Evolutionary conservation across 2,113 vertebrate genomes (phyloP).

Genomic region (Ictalurus punctatus): DNA sequence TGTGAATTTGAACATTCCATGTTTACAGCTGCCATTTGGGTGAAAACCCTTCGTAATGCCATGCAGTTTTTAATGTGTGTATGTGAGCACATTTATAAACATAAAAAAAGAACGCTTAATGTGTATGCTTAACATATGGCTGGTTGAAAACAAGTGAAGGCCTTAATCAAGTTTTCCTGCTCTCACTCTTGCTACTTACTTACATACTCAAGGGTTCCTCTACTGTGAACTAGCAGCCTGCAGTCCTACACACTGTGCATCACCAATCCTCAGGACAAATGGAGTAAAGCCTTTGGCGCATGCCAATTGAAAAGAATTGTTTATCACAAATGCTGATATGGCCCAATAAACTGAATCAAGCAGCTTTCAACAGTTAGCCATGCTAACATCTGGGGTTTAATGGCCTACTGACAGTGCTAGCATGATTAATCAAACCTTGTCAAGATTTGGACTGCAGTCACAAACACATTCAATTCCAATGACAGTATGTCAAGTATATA

Average conservation of each 20-base stretch:
- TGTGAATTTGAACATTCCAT: conserved; percentile 58
- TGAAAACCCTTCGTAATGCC: conserved; percentile 11
- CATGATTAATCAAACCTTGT: neutral
- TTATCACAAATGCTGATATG: neutral
- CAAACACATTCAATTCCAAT: neutral
- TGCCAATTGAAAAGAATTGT: neutral
- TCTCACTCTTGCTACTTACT: conserved; percentile 24
- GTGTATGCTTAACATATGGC: conserved; percentile 16
- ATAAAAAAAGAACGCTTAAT: conserved; percentile 8
- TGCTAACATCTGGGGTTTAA: neutral
- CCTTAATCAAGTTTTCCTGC: conserved; percentile 58
- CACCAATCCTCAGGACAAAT: conserved; percentile 31
- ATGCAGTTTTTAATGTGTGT: conserved; percentile 35
- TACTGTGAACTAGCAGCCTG: conserved; percentile 43
- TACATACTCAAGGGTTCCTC: conserved; percentile 16
- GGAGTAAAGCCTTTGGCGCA: conserved; percentile 6
- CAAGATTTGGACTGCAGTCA: neutral
- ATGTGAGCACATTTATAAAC: neutral
- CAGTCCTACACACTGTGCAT: conserved; percentile 39
- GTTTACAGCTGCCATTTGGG: conserved; percentile 53
- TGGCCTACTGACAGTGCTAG: neutral
- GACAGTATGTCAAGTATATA: neutral
- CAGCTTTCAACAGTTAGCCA: neutral
- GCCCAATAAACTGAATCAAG: neutral
- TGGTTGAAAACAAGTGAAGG: conserved; percentile 35